phyloP scores from a whole-genome alignment of 2,888 invertebrate genomes.

The Drosophila seclusa region DNA sequence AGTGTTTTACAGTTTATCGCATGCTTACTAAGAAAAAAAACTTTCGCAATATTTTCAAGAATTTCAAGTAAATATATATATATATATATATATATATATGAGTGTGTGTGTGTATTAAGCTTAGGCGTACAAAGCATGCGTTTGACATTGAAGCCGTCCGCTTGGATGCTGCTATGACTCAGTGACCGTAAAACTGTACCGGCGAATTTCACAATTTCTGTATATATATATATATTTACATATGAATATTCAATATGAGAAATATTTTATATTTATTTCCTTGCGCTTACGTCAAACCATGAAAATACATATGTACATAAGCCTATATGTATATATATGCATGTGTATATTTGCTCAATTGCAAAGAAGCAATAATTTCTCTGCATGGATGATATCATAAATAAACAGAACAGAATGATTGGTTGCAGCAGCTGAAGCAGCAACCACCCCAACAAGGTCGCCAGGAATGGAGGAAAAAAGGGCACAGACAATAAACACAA shows the following conservation, averaged over 20 bases:
- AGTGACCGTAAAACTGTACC: slow-evolving; percentile 22
- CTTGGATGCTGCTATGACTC: slow-evolving; percentile 13
- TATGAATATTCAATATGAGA: not conserved
- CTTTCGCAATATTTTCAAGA: not conserved
- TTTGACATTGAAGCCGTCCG: slow-evolving; percentile 16
- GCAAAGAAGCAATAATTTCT: slow-evolving; percentile 40
- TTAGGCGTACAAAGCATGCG: not conserved
- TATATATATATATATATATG: not conserved
- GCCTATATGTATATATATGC: not conserved
- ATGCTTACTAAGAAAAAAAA: not conserved
- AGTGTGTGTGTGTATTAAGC: not conserved
- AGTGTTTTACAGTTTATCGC: slow-evolving; percentile 13
- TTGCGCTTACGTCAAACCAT: slow-evolving; percentile 59
- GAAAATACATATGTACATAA: not conserved
- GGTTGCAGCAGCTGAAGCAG: slow-evolving; percentile 19
- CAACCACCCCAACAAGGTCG: slow-evolving; percentile 59
- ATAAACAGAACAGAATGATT: slow-evolving; percentile 52
- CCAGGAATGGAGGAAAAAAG: not conserved
- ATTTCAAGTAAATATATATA: not conserved
- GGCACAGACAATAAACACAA: slow-evolving; percentile 25
- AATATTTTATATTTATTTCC: slow-evolving; percentile 32
- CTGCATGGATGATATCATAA: slow-evolving; percentile 57
- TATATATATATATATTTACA: not conserved
- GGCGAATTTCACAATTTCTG: not conserved
- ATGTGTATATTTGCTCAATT: slow-evolving; percentile 30